A percentile compares a stretch with the other conserved stretches of the same genome.
phyloP scores from a whole-genome alignment of 37 sponge, comb jelly and placozoan species.

The Oscarella lobularis region DNA sequence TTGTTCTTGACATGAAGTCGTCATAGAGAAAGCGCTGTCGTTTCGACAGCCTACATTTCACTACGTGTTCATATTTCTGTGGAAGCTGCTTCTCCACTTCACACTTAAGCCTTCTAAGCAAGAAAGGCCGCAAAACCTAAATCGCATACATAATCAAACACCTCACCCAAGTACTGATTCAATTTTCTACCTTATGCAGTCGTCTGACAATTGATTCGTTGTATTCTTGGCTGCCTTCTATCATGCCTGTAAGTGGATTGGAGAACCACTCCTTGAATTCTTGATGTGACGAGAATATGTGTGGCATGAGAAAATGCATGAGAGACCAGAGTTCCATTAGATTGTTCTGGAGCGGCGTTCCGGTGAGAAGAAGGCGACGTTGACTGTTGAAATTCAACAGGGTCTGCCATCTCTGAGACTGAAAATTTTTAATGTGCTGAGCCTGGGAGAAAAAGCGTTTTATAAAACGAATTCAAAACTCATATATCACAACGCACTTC shows the following conservation, averaged over 20 bases:
- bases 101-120: conserved; percentile 79
- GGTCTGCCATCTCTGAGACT: conserved; percentile 98
- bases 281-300: conserved; percentile 86
- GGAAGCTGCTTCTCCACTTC: conserved; percentile 99
- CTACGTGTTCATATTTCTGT: conserved; percentile 86
- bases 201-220: conserved; percentile 81
- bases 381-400: conserved; percentile 89
- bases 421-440: conserved; percentile 99
- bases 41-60: conserved; percentile 84
- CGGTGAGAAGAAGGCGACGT: conserved; percentile 86
- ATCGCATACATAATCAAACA: too few species aligned
- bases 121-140: conserved; percentile 91
- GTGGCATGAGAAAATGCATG: conserved; percentile 99
- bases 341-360: conserved; percentile 97
- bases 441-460: conserved; percentile 32
- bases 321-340: conserved; percentile 99
- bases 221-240: conserved; percentile 97
- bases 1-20: conserved; percentile 85
- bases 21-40: conserved; percentile 95
- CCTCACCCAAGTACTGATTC: too few species aligned
- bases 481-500: conserved; percentile 44
- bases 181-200: conserved; percentile 70
- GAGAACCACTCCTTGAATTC: conserved; percentile 99
- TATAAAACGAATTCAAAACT: neutral
- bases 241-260: conserved; percentile 96